Percentiles rank a stretch among this genome's conserved stretches.
Evolutionary conservation across 2,797 vertebrate species (phyloP).

Genomic region (Neosilurus hyrtlii): DNA sequence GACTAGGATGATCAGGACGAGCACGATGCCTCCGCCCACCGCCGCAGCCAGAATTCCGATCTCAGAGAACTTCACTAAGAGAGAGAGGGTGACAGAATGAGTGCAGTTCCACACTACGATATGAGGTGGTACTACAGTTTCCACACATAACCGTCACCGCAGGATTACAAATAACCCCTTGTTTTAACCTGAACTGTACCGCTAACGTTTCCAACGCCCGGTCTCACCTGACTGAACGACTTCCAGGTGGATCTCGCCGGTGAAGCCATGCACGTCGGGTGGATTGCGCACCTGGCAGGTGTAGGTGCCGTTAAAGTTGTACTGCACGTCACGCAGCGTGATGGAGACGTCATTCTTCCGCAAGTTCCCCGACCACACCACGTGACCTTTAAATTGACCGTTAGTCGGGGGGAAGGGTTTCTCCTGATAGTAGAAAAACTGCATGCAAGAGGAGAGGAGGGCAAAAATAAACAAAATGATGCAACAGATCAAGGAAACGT

Average conservation of each 20-base stretch:
- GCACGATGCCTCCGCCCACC: slow-evolving; percentile 74
- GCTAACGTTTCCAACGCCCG: no score
- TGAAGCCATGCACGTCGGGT: slow-evolving; percentile 79
- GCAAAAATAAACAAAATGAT: background rate
- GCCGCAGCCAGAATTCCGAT: slow-evolving; percentile 78
- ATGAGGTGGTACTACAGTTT: no score
- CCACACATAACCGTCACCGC: background rate
- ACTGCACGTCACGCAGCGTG: slow-evolving; percentile 75
- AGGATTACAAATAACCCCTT: background rate
- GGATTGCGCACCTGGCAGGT: slow-evolving; percentile 85
- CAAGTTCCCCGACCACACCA: slow-evolving; percentile 84
- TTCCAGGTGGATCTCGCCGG: slow-evolving; percentile 75
- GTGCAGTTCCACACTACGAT: no score
- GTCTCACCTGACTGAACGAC: slow-evolving; percentile 76
- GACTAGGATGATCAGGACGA: slow-evolving; percentile 78
- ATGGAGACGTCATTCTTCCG: slow-evolving; percentile 80
- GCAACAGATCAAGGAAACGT: no score
- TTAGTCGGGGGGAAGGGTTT: slow-evolving; percentile 58
- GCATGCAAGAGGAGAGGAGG: background rate
- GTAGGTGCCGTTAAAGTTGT: slow-evolving; percentile 87
- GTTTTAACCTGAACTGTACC: background rate
- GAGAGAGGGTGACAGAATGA: slow-evolving; percentile 40
- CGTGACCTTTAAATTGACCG: slow-evolving; percentile 77
- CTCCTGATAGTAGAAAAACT: slow-evolving; percentile 84
- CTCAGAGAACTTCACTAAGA: slow-evolving; percentile 73